These are phyloP conservation scores for Antechinus flavipes DNA, from an alignment of 2,113 vertebrate genomes.

Conservation along the genomic window DNA sequence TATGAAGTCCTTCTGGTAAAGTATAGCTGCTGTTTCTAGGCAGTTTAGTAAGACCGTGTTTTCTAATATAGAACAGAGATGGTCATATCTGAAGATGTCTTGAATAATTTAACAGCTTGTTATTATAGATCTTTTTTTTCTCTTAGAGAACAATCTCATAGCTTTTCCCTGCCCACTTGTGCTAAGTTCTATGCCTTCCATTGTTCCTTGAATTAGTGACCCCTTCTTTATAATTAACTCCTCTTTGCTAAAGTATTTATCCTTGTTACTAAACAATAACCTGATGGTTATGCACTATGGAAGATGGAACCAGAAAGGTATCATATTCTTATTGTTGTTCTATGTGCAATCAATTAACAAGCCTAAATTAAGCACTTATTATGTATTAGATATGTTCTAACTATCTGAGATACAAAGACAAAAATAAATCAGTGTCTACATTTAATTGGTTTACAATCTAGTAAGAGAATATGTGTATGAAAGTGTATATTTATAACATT, in stretches of 20 bases:
- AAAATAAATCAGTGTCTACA: background rate
- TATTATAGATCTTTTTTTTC: background rate
- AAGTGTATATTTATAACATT: background rate
- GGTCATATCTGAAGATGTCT: background rate
- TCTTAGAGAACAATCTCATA: background rate
- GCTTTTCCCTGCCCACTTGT: background rate
- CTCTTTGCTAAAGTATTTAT: background rate
- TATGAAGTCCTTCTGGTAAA: background rate
- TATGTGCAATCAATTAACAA: background rate
- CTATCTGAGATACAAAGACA: background rate
- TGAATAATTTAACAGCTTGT: background rate
- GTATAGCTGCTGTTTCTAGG: background rate
- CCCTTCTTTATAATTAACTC: background rate
- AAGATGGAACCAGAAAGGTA: background rate
- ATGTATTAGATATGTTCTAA: background rate
- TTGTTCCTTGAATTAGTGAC: background rate
- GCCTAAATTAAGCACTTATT: background rate
- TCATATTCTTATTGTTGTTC: background rate
- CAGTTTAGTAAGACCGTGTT: background rate
- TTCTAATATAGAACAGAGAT: background rate
- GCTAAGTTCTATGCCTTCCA: background rate
- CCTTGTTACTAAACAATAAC: background rate
- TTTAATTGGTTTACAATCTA: background rate
- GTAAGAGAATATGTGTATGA: background rate
- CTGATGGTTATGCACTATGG: background rate